Conservation (phyloP, 2,113 vertebrate species). For the Orientallactaga bullata region DNA sequence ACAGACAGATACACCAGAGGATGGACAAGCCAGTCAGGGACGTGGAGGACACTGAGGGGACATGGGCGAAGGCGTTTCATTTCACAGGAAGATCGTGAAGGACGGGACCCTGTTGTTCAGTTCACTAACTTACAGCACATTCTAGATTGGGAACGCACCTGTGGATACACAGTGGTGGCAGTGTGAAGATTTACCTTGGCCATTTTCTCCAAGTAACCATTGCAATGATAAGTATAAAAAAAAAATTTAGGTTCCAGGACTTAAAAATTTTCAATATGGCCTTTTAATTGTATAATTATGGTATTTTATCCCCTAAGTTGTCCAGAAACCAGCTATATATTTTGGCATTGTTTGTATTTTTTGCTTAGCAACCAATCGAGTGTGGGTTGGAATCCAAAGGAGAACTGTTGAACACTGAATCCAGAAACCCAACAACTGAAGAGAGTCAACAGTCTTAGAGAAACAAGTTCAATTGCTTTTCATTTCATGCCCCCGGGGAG, state of each 20-base stretch:
- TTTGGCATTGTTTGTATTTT: constrained; percentile 66
- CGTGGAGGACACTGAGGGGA: neutral
- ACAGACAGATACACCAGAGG: neutral
- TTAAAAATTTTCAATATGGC: constrained; percentile 51
- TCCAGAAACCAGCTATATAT: constrained; percentile 60
- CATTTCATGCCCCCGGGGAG: constrained; percentile 30
- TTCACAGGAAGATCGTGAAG: neutral
- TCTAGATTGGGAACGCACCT: neutral
- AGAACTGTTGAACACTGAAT: constrained; percentile 45
- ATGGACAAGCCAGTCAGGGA: neutral
- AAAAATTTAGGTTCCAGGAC: neutral
- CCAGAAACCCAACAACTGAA: constrained; percentile 32
- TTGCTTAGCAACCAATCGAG: constrained; percentile 69
- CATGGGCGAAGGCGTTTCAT: neutral
- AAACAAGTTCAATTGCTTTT: constrained; percentile 57
- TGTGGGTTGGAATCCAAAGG: constrained; percentile 66
- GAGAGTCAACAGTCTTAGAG: neutral
- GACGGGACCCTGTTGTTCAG: neutral
- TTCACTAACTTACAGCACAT: neutral
- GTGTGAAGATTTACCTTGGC: constrained; percentile 50
- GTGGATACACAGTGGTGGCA: neutral
- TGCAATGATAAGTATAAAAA: constrained; percentile 44
- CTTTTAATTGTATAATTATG: constrained; percentile 72
- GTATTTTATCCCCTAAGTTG: constrained; percentile 68
- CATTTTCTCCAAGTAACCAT: constrained; percentile 48